Conservation (phyloP, 2,797 vertebrate genomes). For the Podarcis lilfordi region DNA sequence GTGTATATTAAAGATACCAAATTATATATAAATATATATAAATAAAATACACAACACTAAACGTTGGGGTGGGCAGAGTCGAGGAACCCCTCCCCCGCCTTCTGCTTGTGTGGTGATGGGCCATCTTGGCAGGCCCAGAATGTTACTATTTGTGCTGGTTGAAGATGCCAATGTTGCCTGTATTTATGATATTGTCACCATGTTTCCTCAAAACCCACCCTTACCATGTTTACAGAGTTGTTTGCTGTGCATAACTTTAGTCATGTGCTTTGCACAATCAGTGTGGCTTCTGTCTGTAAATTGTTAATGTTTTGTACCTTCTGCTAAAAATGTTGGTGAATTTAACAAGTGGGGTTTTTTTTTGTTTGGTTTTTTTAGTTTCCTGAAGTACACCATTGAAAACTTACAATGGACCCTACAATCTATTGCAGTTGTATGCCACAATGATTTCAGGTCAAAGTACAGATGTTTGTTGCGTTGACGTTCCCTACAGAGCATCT, state of each 20-base stretch:
- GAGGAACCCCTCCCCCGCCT: conserved; percentile 71
- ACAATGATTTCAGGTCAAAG: conserved; percentile 68
- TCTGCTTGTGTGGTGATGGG: conserved; percentile 86
- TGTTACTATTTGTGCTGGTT: conserved; percentile 92
- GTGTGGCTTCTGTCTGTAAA: conserved; percentile 88
- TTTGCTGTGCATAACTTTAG: conserved; percentile 99
- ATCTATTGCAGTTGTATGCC: conserved; percentile 59
- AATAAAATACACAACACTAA: conserved; percentile 85
- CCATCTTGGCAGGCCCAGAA: conserved; percentile 86
- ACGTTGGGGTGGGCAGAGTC: conserved; percentile 75
- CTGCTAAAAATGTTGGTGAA: conserved; percentile 89
- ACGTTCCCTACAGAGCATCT: conserved; percentile 72
- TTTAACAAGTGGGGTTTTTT: conserved; percentile 88
- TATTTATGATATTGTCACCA: conserved; percentile 90
- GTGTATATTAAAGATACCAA: conserved; percentile 95
- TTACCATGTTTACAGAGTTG: conserved; percentile 98
- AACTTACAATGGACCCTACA: conserved; percentile 66
- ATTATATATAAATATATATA: conserved; percentile 80
- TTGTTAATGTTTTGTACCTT: conserved; percentile 89
- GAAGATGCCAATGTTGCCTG: conserved; percentile 95
- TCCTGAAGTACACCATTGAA: conserved; percentile 74
- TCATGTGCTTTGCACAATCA: conserved; percentile 93
- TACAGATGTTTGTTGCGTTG: conserved; percentile 50
- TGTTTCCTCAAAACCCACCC: conserved; percentile 92
- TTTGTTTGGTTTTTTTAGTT: conserved; percentile 88